phyloP scores from a whole-genome alignment of 2,888 invertebrate species.

The Cerceris rybyensis region DNA sequence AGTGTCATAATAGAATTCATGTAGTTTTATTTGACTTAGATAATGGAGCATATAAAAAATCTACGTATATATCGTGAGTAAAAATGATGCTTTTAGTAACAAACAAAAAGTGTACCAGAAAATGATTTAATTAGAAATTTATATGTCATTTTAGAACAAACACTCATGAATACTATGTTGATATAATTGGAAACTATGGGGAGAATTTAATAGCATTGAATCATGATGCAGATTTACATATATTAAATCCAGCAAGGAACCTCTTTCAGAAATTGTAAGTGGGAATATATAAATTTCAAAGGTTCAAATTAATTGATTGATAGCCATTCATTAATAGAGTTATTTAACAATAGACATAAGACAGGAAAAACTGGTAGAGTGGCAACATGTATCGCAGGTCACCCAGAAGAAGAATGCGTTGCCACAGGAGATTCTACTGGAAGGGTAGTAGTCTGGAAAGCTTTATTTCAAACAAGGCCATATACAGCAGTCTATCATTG shows the following conservation, averaged over 20 bases:
- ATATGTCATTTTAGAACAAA: conserved; percentile 36
- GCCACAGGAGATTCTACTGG: conserved; percentile 88
- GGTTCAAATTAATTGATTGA: too few species aligned
- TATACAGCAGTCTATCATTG: conserved; percentile 86
- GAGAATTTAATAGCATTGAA: conserved; percentile 77
- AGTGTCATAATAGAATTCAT: conserved; percentile 39
- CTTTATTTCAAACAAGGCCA: conserved; percentile 76
- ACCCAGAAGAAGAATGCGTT: conserved; percentile 86
- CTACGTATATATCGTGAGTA: conserved; percentile 55
- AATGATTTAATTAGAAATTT: neutral
- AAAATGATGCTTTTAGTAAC: neutral
- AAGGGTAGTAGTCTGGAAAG: conserved; percentile 86
- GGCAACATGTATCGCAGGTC: conserved; percentile 87
- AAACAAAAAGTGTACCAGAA: neutral
- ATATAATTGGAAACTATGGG: conserved; percentile 77
- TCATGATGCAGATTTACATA: conserved; percentile 71
- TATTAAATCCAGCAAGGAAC: conserved; percentile 73
- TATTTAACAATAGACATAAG: conserved; percentile 55
- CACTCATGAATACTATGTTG: conserved; percentile 73
- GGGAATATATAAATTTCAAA: conserved; percentile 8
- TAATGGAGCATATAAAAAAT: conserved; percentile 66
- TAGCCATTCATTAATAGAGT: neutral
- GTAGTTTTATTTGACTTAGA: conserved; percentile 71
- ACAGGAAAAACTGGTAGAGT: conserved; percentile 72
- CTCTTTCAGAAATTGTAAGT: conserved; percentile 71